Conservation (phyloP, 2,113 vertebrate genomes). For the Stercorarius parasiticus region DNA sequence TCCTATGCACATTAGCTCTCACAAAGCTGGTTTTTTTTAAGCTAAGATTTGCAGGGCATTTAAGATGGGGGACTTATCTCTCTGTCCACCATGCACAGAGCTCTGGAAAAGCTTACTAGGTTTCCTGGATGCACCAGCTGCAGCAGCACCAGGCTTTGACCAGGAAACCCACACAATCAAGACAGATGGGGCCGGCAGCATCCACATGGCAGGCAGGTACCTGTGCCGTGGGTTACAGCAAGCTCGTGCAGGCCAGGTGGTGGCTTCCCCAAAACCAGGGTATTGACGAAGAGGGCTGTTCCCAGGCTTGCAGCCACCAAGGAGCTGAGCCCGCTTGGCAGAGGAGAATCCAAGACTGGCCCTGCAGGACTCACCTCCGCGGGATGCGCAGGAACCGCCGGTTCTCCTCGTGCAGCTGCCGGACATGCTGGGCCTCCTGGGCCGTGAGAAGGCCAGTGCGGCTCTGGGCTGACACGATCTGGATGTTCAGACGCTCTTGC, state of each 20-base stretch:
- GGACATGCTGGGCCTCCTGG: constrained; percentile 82
- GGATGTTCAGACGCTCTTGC: constrained; percentile 95
- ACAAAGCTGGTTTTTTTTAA: neutral
- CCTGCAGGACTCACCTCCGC: constrained; percentile 75
- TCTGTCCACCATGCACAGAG: accelerated
- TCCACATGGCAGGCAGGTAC: accelerated
- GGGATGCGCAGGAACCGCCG: constrained; percentile 87
- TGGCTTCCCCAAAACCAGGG: neutral
- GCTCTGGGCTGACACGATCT: constrained; percentile 84
- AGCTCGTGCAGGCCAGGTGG: accelerated
- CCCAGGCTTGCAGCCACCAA: neutral
- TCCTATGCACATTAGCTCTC: accelerated
- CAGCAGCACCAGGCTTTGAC: neutral
- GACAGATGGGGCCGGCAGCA: neutral
- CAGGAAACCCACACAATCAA: neutral
- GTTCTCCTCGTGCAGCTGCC: constrained; percentile 88
- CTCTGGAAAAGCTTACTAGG: neutral
- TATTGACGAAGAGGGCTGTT: neutral
- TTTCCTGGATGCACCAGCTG: neutral
- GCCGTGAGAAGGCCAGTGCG: constrained; percentile 81
- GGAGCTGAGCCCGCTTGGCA: neutral
- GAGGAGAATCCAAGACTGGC: accelerated
- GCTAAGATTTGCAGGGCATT: neutral
- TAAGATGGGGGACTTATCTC: neutral
- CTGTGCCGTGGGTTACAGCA: accelerated